A percentile compares a stretch with the other conserved stretches of the same genome.
Conservation (phyloP, 2,888 invertebrate species). For the Rhagophthalmus giganteus region DNA sequence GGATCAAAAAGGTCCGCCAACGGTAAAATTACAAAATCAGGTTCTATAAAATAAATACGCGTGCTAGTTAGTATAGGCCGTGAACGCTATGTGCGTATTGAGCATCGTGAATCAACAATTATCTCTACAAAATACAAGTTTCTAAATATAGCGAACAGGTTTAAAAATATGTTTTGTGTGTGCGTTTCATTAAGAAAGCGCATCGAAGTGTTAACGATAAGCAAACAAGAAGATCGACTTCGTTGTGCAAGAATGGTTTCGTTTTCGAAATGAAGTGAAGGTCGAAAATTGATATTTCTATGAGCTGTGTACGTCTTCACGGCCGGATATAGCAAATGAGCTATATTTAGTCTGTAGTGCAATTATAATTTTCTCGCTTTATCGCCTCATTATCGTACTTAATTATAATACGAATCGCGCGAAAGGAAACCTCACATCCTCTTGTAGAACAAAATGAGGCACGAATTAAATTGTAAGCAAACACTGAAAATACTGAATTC, state of each 20-base stretch:
- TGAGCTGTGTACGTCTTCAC: neutral
- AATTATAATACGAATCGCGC: no score
- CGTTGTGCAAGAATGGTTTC: neutral
- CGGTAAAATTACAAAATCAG: conserved; percentile 19
- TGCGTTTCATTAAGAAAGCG: conserved; percentile 20
- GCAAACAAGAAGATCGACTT: conserved; percentile 2
- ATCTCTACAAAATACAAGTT: conserved; percentile 19
- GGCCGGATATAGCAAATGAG: neutral
- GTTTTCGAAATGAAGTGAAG: neutral
- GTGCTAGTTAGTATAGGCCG: neutral
- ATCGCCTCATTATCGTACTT: no score
- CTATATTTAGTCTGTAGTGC: neutral
- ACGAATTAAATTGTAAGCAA: no score
- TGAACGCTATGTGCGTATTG: conserved; percentile 1
- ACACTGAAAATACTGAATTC: no score
- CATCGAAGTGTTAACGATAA: conserved; percentile 5
- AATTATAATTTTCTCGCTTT: no score
- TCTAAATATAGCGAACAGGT: conserved; percentile 27
- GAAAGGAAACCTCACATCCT: no score
- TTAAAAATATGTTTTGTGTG: conserved; percentile 21
- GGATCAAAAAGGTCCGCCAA: conserved; percentile 14
- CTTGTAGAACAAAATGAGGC: no score
- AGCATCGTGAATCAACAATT: conserved; percentile 20
- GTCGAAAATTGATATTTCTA: neutral
- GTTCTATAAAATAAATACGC: conserved; percentile 16